phyloP scores from a whole-genome alignment of 2,797 vertebrate genomes.

The Rhadinocentrus ornatus region DNA sequence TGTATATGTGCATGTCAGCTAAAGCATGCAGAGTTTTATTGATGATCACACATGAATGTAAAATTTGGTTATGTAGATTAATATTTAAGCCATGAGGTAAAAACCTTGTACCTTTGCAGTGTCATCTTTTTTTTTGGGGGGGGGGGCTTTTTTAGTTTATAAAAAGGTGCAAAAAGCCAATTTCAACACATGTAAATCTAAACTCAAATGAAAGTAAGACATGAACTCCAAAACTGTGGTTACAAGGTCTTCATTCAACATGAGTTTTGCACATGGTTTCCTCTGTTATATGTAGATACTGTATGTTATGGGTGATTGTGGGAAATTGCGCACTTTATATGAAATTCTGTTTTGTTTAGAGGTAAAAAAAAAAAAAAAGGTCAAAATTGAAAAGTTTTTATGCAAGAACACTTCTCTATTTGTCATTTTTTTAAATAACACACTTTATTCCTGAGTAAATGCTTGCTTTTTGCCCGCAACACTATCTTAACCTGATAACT shows the following conservation, averaged over 20 bases:
- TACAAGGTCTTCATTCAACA: conserved; percentile 26
- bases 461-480: conserved; percentile 25
- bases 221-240: neutral
- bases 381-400: too few relatives aligned
- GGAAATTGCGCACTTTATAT: neutral
- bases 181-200: neutral
- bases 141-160: neutral
- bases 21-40: conserved; percentile 14
- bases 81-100: conserved; percentile 1
- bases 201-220: too few relatives aligned
- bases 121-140: neutral
- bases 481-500: conserved; percentile 19
- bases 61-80: neutral
- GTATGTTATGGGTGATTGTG: neutral
- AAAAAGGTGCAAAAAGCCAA: neutral
- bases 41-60: conserved; percentile 1
- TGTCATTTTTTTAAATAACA: neutral
- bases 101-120: conserved; percentile 25
- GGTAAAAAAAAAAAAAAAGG: neutral
- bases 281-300: neutral
- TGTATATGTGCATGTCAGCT: conserved; percentile 25
- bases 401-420: too few relatives aligned
- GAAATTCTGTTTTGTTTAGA: neutral
- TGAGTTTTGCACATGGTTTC: neutral
- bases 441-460: neutral